A percentile compares a stretch with the other conserved stretches of the same genome.
Evolutionary conservation across 2,888 invertebrate genomes (phyloP).

Genomic region (Liopterus haemorrhoidalis): DNA sequence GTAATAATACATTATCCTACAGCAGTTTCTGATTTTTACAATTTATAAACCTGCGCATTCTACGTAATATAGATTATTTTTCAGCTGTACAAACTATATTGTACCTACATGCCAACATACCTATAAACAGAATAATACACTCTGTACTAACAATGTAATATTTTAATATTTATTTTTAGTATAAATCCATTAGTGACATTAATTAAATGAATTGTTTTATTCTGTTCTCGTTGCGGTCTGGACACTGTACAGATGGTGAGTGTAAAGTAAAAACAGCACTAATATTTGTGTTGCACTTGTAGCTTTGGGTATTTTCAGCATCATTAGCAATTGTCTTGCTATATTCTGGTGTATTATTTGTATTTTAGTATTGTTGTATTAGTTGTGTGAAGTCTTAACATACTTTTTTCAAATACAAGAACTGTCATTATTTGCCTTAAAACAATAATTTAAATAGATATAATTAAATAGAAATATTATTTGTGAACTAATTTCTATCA

Average conservation of each 20-base stretch:
- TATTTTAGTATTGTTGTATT: neutral
- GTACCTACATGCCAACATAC: too few species aligned
- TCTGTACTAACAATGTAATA: too few species aligned
- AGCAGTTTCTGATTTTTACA: too few species aligned
- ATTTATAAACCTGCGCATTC: too few species aligned
- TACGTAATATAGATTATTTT: too few species aligned
- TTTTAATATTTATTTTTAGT: too few species aligned
- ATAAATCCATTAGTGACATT: too few species aligned
- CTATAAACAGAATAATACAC: too few species aligned
- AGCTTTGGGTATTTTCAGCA: slow-evolving; percentile 3
- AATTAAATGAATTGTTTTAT: slow-evolving; percentile 17
- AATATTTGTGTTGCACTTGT: slow-evolving; percentile 16
- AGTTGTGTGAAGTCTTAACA: neutral
- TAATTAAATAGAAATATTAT: neutral
- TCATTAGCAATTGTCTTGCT: neutral
- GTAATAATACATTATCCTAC: too few species aligned
- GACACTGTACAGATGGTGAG: slow-evolving; percentile 42
- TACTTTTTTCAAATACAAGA: neutral
- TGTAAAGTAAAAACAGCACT: slow-evolving; percentile 24
- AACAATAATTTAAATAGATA: neutral
- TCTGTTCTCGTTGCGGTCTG: slow-evolving; percentile 23
- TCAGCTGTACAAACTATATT: too few species aligned
- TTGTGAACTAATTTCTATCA: neutral
- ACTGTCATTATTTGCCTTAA: neutral
- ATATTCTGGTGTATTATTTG: neutral